Base-by-base conservation (phyloP, 2,113 vertebrate genomes). In the Brienomyrus longianalis region DNA sequence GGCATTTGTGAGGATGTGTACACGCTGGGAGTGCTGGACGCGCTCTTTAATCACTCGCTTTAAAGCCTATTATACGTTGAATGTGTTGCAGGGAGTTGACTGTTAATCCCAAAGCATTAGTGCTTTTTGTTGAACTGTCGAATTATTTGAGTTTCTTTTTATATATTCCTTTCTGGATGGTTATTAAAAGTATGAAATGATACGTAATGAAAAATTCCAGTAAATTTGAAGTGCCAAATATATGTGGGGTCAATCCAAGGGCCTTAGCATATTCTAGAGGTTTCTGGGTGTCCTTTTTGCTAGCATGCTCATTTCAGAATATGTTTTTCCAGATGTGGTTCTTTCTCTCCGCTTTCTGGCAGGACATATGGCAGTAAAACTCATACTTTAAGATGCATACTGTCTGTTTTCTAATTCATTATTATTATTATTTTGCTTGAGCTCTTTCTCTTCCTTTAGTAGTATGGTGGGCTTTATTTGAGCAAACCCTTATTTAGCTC, bases 1-100 rank as follows among this genome's bases (percentile, higher is more conserved):
- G 96, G 95, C 96, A 96, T 96, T 96, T 96, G 95, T 93, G 92
- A 95, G 95, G 94, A 95, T 95, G 94, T 95, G 95, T 96, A 96
- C 95, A 96, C 95, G 95, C 91, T 93, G 93, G 94, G 93, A 95
- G 94, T 93, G 93, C 93, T 93, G 93, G 94, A 95, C 94, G 93
- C 91, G 94, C 90, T 93, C 94, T 95, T 95, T 96, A 96, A 96
- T 96, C 95, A 95, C 94, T 93, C 90, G 51, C 94, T 96, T 96
- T 95, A 94, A 94, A 93, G 94, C 91, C 92, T 91, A 74, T 95
- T 96, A 95, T 95, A 93, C 91, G 94, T 21, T 92, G 92, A 93
- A 92, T 93, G 92, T 92, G 88, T 89, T 91, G 89, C 90, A 92
- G 93, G 93, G 91, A 95, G 93, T 90, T 93, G 92, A 92, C 88